Percentiles rank a stretch among this genome's conserved stretches.
These are phyloP conservation scores for Lagopus muta DNA, from an alignment of 2,113 vertebrate genomes.

Conservation along the genomic window DNA sequence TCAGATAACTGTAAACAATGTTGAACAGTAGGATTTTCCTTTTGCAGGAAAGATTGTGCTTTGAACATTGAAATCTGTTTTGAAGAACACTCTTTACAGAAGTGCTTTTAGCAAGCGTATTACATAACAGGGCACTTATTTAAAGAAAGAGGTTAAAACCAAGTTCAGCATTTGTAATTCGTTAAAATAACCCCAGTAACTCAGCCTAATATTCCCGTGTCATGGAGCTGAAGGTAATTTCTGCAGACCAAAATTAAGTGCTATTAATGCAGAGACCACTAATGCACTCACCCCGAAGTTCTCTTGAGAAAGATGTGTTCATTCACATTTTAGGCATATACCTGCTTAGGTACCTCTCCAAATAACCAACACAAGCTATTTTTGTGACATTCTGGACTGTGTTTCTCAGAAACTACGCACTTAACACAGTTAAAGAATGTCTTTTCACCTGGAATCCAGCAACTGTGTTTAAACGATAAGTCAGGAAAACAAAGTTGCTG, in stretches of 20 bases:
- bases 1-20: slow-evolving; percentile 61
- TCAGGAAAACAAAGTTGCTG: background rate
- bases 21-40: slow-evolving; percentile 19
- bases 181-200: background rate
- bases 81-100: background rate
- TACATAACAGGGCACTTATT: background rate
- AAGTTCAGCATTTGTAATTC: background rate
- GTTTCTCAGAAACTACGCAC: background rate
- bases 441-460: background rate
- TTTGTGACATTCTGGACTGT: background rate
- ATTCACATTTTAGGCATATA: background rate
- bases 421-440: background rate
- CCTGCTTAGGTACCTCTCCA: background rate
- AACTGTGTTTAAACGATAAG: background rate
- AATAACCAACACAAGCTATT: background rate
- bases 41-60: slow-evolving; percentile 1
- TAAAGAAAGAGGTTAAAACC: slow-evolving; percentile 23
- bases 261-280: background rate
- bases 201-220: background rate
- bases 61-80: slow-evolving; percentile 2
- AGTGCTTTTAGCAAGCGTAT: background rate
- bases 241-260: background rate
- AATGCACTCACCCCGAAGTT: background rate
- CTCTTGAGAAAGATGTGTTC: background rate
- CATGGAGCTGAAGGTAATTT: background rate